Conservation (phyloP, 2,113 vertebrate genomes). For the Morone chrysops region DNA sequence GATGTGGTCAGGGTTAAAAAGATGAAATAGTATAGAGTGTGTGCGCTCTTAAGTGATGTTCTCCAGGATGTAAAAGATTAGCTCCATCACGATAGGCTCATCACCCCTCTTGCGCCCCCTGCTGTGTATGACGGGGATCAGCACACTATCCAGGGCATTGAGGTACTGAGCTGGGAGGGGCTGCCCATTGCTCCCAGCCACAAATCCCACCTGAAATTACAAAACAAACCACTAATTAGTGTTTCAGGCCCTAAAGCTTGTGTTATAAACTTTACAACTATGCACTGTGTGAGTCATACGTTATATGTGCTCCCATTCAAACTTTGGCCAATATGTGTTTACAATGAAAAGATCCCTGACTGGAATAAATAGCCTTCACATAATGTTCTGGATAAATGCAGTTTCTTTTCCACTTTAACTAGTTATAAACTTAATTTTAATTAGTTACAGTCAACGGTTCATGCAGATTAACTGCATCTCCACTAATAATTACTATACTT, state of each 20-base stretch:
- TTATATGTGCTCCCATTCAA: background rate
- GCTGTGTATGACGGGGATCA: constrained; percentile 95
- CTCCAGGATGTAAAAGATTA: constrained; percentile 98
- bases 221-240: constrained; percentile 39
- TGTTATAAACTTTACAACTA: background rate
- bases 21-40: constrained; percentile 11
- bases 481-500: background rate
- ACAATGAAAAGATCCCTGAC: background rate
- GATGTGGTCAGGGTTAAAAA: constrained; percentile 47
- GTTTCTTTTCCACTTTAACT: too few species aligned
- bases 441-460: background rate
- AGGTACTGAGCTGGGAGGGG: constrained; percentile 93
- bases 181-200: constrained; percentile 96
- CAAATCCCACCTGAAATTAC: constrained; percentile 90
- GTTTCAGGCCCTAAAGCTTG: background rate
- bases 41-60: constrained; percentile 88
- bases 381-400: too few species aligned
- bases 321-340: background rate
- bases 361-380: too few species aligned
- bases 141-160: constrained; percentile 93
- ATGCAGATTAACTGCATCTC: too few species aligned
- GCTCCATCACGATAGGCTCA: constrained; percentile 92
- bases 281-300: background rate
- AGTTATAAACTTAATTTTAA: background rate
- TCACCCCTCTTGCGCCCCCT: constrained; percentile 92